Conservation (phyloP, 2,797 vertebrate genomes). For the Acomys russatus region DNA sequence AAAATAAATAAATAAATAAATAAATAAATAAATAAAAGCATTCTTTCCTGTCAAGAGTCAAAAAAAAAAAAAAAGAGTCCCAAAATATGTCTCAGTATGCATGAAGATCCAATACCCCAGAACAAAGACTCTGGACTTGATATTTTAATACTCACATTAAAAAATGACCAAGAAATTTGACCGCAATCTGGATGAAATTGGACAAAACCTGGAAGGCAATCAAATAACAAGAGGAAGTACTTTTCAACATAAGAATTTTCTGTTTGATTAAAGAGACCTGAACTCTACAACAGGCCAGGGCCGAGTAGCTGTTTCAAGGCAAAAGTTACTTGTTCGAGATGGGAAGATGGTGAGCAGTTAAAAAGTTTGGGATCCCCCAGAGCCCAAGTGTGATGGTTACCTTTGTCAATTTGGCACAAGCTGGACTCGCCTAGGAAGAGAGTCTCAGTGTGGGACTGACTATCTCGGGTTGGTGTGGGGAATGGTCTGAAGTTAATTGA, state of each 20-base stretch:
- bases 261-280: slow-evolving; percentile 80
- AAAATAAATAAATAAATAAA: too few species aligned
- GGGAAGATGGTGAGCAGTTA: background rate
- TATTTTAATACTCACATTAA: slow-evolving; percentile 66
- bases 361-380: background rate
- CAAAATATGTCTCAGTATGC: slow-evolving; percentile 50
- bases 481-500: background rate
- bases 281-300: slow-evolving; percentile 46
- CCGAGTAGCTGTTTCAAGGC: slow-evolving; percentile 72
- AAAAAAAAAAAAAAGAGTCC: slow-evolving; percentile 18
- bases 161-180: slow-evolving; percentile 85
- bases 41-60: slow-evolving; percentile 48
- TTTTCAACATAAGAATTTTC: slow-evolving; percentile 85
- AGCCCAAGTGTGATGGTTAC: background rate
- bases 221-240: slow-evolving; percentile 87
- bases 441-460: background rate
- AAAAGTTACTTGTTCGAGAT: slow-evolving; percentile 43
- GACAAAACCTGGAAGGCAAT: slow-evolving; percentile 89
- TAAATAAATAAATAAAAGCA: background rate
- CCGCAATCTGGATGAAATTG: slow-evolving; percentile 85
- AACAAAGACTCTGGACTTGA: slow-evolving; percentile 75
- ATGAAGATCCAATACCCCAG: slow-evolving; percentile 66
- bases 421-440: background rate
- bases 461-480: background rate
- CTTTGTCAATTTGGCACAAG: background rate